phyloP scores from a whole-genome alignment of 2,888 invertebrate genomes.

The Dynastes maya region DNA sequence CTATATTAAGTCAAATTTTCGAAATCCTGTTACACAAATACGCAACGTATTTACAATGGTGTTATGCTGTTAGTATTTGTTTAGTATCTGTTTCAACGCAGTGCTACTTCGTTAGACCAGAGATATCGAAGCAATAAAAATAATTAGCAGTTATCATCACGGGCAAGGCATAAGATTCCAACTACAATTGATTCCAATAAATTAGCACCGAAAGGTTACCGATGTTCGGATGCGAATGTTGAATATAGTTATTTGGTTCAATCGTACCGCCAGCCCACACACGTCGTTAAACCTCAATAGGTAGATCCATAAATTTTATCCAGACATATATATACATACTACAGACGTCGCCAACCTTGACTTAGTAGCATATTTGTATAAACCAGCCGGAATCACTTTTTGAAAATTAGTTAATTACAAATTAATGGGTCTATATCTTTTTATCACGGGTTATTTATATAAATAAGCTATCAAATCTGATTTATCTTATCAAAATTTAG shows the following conservation, averaged over 20 bases:
- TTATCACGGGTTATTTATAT: too few species aligned
- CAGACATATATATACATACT: slow-evolving; percentile 14
- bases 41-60: too few species aligned
- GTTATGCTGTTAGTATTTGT: too few species aligned
- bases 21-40: too few species aligned
- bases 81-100: too few species aligned
- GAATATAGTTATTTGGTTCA: slow-evolving; percentile 26
- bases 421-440: too few species aligned
- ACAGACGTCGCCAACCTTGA: slow-evolving; percentile 12
- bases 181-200: slow-evolving; percentile 16
- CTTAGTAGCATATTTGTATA: slow-evolving; percentile 27
- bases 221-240: slow-evolving; percentile 17
- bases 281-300: slow-evolving; percentile 27
- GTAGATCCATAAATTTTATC: slow-evolving; percentile 27
- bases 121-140: neutral
- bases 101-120: neutral
- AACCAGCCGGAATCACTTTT: neutral
- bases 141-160: neutral
- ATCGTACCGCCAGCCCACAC: slow-evolving; percentile 28
- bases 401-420: slow-evolving; percentile 14
- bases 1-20: too few species aligned
- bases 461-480: too few species aligned
- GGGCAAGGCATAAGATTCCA: neutral
- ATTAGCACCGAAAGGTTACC: slow-evolving; percentile 14
- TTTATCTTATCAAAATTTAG: too few species aligned